These are phyloP conservation scores for Aplochiton taeniatus DNA, from an alignment of 2,797 vertebrate genomes.

Conservation along the genomic window DNA sequence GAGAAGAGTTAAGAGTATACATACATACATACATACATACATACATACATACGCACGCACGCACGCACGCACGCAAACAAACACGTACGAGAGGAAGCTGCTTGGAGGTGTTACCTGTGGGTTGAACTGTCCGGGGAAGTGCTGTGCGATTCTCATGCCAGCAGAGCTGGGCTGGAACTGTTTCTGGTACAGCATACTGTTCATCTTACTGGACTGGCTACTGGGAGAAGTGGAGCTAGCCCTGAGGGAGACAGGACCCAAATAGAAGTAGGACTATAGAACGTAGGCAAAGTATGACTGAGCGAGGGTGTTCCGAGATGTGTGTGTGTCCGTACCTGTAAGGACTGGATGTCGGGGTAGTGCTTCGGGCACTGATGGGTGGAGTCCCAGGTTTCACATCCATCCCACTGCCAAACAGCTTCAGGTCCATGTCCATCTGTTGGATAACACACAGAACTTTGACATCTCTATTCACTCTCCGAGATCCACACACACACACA, in stretches of 20 bases:
- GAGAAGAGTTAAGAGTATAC: background rate
- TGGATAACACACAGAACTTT: slow-evolving; percentile 7
- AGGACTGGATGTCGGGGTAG: slow-evolving; percentile 93
- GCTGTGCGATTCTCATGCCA: slow-evolving; percentile 90
- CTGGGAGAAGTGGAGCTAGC: slow-evolving; percentile 96
- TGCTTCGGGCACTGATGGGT: slow-evolving; percentile 88
- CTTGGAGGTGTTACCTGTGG: slow-evolving; percentile 82
- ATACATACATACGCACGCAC: background rate
- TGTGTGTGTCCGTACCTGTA: slow-evolving; percentile 80
- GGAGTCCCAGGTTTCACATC: slow-evolving; percentile 97
- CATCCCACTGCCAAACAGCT: slow-evolving; percentile 91
- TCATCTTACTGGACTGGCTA: slow-evolving; percentile 97
- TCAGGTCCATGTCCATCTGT: slow-evolving; percentile 98
- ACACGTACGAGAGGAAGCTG: too few relatives aligned
- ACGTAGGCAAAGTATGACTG: too few relatives aligned
- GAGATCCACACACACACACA: background rate
- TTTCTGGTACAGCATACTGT: slow-evolving; percentile 98
- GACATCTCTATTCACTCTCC: background rate
- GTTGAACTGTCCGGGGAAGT: slow-evolving; percentile 93
- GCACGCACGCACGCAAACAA: background rate
- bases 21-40: background rate
- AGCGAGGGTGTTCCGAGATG: too few relatives aligned
- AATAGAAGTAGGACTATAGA: slow-evolving; percentile 1
- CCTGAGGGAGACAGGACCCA: slow-evolving; percentile 70
- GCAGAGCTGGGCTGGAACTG: slow-evolving; percentile 90